Evolutionary conservation across 2,797 vertebrate species (phyloP), one percentile per base, ranked within the genome.

Genomic region (Crossoptilon crossoptilon): DNA sequence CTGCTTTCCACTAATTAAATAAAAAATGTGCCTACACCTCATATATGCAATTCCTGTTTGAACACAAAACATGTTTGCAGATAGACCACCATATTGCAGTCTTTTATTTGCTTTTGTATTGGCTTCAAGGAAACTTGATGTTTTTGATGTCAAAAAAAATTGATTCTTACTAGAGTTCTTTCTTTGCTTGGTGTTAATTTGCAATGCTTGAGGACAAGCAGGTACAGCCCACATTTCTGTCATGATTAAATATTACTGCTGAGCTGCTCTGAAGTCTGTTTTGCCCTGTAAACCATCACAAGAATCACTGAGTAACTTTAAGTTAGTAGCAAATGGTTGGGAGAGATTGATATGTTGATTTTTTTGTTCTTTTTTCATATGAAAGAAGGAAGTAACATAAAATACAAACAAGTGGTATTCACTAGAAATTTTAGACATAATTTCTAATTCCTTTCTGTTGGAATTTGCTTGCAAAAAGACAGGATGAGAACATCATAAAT

Each of bases 101-200:
- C 69, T 67, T 68, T 67, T 21, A 27, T 70, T 94, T 90, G 19
- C 12, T 48, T 91, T 63, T 41, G 8, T 56, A 56, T 49, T 5
- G 67, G 3, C 22, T 35, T 82, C 53, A 53, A 71, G 39, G 58
- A 84, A 90, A 24, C 12, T 51, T 29, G n/a, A 8, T 27, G 2
- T 37, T 83, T 80, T 55, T 12, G 19, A 0, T 44, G 35, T 18
- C 11, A 39, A 58, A 69, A 69, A 46, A 46, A 5, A 75, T 2
- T 0, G 0, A 24, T 84, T 70, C 53, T 14, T 70, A 43, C 39
- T 33, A 0, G 11, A 3, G n/a, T 15, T 60, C 10, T 66, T 51
- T 29, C 11, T 53, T 49, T 33, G 16, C 9, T 15, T 46, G 37
- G n/a, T 29, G 41, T 77, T 71, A 14, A 2, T 6, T 41, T 39